phyloP scores from a whole-genome alignment of 2,113 vertebrate genomes.

The Chunga burmeisteri region DNA sequence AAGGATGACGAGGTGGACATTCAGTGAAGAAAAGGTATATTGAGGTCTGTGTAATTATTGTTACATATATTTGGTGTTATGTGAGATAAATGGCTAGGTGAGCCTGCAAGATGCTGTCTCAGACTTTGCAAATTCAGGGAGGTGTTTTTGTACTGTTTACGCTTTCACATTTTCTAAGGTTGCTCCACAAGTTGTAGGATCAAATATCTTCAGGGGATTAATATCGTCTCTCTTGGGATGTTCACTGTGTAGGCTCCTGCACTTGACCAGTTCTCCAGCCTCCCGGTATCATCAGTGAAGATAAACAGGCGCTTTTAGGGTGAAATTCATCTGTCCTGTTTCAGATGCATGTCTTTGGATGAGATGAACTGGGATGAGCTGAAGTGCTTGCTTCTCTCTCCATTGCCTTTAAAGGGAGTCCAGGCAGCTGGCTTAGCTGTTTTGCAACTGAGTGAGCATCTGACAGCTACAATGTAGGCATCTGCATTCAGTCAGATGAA shows the following conservation, averaged over 20 bases:
- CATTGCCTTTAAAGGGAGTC: neutral
- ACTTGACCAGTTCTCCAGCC: neutral
- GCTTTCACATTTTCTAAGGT: neutral
- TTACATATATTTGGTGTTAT: neutral
- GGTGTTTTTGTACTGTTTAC: neutral
- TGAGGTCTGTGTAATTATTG: neutral
- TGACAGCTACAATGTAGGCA: neutral
- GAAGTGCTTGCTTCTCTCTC: neutral
- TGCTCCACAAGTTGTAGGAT: neutral
- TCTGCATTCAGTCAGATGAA: neutral
- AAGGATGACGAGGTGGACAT: neutral
- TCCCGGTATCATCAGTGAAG: neutral
- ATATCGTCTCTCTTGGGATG: neutral
- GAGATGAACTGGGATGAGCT: neutral
- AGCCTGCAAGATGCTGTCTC: neutral
- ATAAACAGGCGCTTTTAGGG: neutral
- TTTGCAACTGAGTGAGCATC: neutral
- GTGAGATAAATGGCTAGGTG: neutral
- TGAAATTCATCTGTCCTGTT: neutral
- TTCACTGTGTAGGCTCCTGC: neutral
- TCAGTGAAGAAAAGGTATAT: neutral
- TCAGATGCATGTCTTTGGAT: neutral
- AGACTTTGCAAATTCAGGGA: accelerated
- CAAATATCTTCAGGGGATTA: neutral
- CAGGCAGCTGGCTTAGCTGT: neutral